Base-by-base conservation (phyloP, 2,888 invertebrate species). In the Chalcis sispes region DNA sequence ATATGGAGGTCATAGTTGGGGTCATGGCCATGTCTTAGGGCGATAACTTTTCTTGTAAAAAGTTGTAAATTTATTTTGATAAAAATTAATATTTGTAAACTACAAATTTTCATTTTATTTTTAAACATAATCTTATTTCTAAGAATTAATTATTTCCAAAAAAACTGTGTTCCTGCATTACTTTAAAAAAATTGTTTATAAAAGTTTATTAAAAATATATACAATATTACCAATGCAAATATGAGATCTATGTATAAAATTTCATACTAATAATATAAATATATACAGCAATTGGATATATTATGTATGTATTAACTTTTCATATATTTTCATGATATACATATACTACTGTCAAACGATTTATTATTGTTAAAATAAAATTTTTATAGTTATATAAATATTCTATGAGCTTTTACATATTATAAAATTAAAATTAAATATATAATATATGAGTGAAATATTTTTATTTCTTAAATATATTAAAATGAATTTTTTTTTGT, bases 1-100 rank as follows among this genome's bases (percentile, higher is more conserved):
- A 8, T 79, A 72, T 36, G 85, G 85, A 80, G 91, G 93, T 1
- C 93, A 94, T 87, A 91, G 92, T 82, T 95, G 96, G 95, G 95
- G 95, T 2, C 90, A 92, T 62, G 97, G 97, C 0, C 92, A 95
- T 66, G 90, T 93, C 8, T 89, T 96, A 58, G 95, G 95, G 7
- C 83, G 85, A 80, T 86, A 84, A 82, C 67, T 79, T 62, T 4
- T n/a, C 2, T 52, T 73, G 1, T 18, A 72, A 66, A 65, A 2
- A 25, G 13, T 42, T 13, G 46, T 10, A 46, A n/a, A 61, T 59
- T 58, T 48, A 66, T 32, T 59, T 73, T 66, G 20, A 66, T 50
- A 66, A 23, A 5, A 42, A 32, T 40, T 27, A 52, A 64, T 50
- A 61, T 18, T 42, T 50, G 27, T n/a, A n/a, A n/a, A 66, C 66